Conservation (phyloP, 2,888 invertebrate species). For the Papilio gigon region DNA sequence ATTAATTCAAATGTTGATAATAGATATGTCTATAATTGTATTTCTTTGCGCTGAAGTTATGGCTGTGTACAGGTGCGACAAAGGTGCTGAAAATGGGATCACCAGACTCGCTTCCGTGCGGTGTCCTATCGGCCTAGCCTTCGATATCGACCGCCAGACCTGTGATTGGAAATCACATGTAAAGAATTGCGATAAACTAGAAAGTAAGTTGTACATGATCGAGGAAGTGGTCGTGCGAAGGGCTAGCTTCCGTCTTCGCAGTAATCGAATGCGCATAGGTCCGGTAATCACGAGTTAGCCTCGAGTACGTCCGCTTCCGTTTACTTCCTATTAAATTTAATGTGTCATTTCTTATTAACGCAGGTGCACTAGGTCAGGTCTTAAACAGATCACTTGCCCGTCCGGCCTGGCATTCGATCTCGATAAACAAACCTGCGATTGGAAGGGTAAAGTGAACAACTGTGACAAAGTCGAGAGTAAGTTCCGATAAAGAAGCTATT, state of each 20-base stretch:
- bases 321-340: conserved; percentile 68
- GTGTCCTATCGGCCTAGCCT: conserved; percentile 95
- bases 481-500: conserved; percentile 83
- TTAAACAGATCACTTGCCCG: conserved; percentile 98
- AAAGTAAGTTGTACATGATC: conserved; percentile 90
- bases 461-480: conserved; percentile 98
- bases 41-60: conserved; percentile 56
- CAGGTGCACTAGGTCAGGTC: conserved; percentile 97
- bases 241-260: conserved; percentile 67
- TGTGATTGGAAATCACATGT: conserved; percentile 98
- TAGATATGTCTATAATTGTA: conserved; percentile 9
- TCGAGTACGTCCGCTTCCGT: conserved; percentile 76
- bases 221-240: conserved; percentile 75
- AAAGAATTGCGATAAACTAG: conserved; percentile 96
- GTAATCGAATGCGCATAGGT: conserved; percentile 53
- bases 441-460: conserved; percentile 98
- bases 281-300: conserved; percentile 59
- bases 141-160: conserved; percentile 96
- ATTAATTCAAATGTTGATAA: conserved; percentile 7
- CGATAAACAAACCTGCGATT: conserved; percentile 99
- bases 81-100: conserved; percentile 92
- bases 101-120: conserved; percentile 94
- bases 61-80: conserved; percentile 92
- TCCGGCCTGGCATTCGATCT: conserved; percentile 98
- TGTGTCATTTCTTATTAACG: conserved; percentile 81